Percentiles rank a stretch among this genome's conserved stretches.
These are phyloP conservation scores for Trissonchulus latispiculum DNA, from an alignment of 2,888 invertebrate genomes.

Conservation along the genomic window DNA sequence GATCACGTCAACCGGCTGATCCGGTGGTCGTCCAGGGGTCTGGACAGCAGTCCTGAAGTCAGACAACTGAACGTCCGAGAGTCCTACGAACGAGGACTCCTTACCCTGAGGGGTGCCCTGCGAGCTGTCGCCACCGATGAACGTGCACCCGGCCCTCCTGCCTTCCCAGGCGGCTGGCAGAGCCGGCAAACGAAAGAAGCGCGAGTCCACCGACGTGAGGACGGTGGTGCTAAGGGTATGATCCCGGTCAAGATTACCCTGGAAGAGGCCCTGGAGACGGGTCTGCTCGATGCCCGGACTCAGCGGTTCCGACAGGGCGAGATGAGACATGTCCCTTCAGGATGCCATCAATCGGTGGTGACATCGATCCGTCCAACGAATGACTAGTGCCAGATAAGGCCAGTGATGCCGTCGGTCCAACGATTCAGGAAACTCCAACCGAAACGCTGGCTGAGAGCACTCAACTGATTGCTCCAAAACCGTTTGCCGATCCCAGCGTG, in stretches of 20 bases:
- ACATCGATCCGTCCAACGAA: conserved; percentile 41
- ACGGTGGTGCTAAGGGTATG: background rate
- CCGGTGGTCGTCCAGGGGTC: conserved; percentile 51
- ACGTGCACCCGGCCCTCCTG: conserved; percentile 53
- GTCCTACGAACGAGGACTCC: conserved; percentile 70
- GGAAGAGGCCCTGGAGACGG: conserved; percentile 64
- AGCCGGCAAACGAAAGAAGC: background rate
- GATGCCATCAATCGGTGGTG: conserved; percentile 44
- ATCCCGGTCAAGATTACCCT: conserved; percentile 58
- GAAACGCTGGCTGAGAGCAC: conserved; percentile 42
- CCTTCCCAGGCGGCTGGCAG: conserved; percentile 25
- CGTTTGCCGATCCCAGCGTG: conserved; percentile 21
- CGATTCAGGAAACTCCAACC: conserved; percentile 41
- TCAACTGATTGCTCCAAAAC: conserved; percentile 42
- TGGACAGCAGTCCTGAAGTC: conserved; percentile 32
- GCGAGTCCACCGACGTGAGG: background rate
- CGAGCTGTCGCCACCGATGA: conserved; percentile 69
- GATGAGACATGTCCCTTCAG: conserved; percentile 50
- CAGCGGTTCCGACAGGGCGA: conserved; percentile 49
- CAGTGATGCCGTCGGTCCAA: conserved; percentile 3
- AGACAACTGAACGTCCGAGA: conserved; percentile 67
- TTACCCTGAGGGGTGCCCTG: conserved; percentile 76
- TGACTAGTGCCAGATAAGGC: conserved; percentile 41
- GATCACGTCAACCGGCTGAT: conserved; percentile 76
- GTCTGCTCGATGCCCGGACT: conserved; percentile 59